Base-by-base conservation (phyloP, 2,888 invertebrate species). In the Euplagia quadripunctaria region DNA sequence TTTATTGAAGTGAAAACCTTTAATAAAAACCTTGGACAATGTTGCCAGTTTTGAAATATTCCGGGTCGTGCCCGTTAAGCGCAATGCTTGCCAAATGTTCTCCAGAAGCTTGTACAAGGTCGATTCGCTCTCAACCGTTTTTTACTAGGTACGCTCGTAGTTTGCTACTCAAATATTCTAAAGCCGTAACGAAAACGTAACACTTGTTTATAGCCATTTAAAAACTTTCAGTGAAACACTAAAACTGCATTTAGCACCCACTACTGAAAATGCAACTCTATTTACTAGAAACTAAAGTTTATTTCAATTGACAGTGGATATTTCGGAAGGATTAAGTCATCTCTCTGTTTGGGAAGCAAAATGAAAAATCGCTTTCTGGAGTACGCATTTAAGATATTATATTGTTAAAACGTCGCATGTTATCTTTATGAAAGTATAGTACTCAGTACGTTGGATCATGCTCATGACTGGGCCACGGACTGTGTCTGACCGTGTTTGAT, bases 151-250 rank as follows among this genome's bases (percentile, higher is more conserved):
- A 64, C 68, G 12, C 43, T 43, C 52, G 51, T 77, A 82, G 74
- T 83, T 84, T 67, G 71, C 52, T 65, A 68, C 79, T 83, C 80
- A 80, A 83, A 82, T 83, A 84, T 81, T 80, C 79, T 75, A 70
- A 84, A 77, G 80, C 85, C 79, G 78, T 81, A 82, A 81, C 82
- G 80, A 86, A 88, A 87, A 79, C 84, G 80, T 85, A 84, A 88
- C 83, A 88, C 86, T 86, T 86, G 81, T 88, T 87, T 87, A 87
- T 86, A 76, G 80, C 81, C 80, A 77, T 84, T 86, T 83, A 79
- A 82, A 85, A 86, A 85, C 81, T 87, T 88, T 86, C 79, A 79
- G 72, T 71, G 61, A 72, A 75, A 81, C 76, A 78, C 79, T 79
- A 80, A 82, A 84, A 83, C 76, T 82, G 80, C 79, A 83, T 83